Evolutionary conservation across 2,888 invertebrate genomes (phyloP), one percentile per base, ranked within the genome.

Genomic region (Idaea biselata): DNA sequence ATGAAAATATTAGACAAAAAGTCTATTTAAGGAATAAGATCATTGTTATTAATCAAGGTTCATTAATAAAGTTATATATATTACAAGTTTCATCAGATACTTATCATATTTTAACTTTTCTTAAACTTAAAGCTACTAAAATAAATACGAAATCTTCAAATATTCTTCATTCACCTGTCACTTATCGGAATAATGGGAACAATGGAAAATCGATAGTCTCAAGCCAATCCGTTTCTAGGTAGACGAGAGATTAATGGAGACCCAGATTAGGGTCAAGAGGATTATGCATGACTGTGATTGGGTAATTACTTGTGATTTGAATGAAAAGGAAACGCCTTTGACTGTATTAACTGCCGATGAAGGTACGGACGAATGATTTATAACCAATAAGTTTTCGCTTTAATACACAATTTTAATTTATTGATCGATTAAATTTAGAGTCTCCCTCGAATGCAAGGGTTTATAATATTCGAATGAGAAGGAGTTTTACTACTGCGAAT

Each of bases 341-440:
- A 44, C 44, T 44, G 11, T 44, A 44, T 44, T 44, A 44, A 14
- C 44, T 8, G 44, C 44, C 44, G 44, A 7, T 44, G 11, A 44
- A 44, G 0, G 14, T 44, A 33, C 33, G 8, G 14, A 33, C 33
- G 8, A 44, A 44, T 44, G 44, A 44, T 44, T 44, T 44, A 44
- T 44, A 3, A 44, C 60, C 60, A 25, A 25, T 25, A 25, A 25
- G 25, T 25, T 25, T 25, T 25, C 25, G 25, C 25, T 25, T 25
- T 25, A 25, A 25, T 25, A 25, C 25, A 25, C 25, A 25, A 25
- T 25, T 72, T 72, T 63, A 64, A 64, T 61, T 64, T 67, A 66
- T 66, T 62, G 60, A 17, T 62, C 32, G 25, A 25, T 25, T 5
- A 25, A 25, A 25, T 25, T 25, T 25, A 3, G 25, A 25, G 25